Evolutionary conservation across 2,797 vertebrate genomes (phyloP).

Genomic region (Carduelis carduelis): DNA sequence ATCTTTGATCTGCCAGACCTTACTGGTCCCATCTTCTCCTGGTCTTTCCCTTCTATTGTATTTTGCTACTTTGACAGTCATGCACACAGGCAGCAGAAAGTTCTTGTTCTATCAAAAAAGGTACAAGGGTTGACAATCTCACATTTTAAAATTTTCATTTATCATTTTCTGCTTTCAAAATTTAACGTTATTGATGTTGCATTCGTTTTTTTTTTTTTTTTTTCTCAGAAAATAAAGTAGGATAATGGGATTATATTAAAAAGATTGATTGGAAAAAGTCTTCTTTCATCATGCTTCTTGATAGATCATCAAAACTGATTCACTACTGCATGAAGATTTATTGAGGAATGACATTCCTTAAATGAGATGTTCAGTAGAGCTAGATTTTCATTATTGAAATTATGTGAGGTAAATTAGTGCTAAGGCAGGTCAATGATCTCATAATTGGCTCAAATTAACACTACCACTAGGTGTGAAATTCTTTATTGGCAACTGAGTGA

Average conservation of each 20-base stretch:
- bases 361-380: not conserved
- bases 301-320: not conserved
- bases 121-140: fast-evolving
- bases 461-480: not conserved
- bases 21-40: not conserved
- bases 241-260: not conserved
- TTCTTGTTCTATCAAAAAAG: not conserved
- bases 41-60: not conserved
- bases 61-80: not conserved
- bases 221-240: not conserved
- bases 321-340: not conserved
- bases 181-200: not conserved
- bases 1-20: not conserved
- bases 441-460: constrained; percentile 16
- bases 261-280: not conserved
- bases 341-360: not conserved
- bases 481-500: not conserved
- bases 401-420: not conserved
- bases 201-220: not conserved
- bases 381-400: not conserved
- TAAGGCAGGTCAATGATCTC: not conserved
- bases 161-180: not conserved
- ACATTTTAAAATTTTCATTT: not conserved
- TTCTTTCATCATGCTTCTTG: not conserved
- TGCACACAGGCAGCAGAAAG: not conserved